A percentile compares a stretch with the other conserved stretches of the same genome.
These are phyloP conservation scores for Meriones unguiculatus DNA, from an alignment of 2,113 vertebrate genomes.

Conservation along the genomic window DNA sequence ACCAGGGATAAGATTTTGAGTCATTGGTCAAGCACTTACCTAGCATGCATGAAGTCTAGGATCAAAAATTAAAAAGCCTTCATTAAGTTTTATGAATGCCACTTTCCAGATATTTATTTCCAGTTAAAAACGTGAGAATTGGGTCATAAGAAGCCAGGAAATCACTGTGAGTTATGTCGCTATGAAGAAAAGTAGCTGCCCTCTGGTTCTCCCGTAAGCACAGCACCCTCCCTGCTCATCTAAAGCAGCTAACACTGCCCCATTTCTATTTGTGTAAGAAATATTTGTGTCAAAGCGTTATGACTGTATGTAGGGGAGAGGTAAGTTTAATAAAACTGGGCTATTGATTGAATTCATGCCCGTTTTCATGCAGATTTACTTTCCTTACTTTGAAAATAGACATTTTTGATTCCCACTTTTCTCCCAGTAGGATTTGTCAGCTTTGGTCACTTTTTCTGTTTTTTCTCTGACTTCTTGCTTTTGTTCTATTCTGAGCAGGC, in stretches of 20 bases:
- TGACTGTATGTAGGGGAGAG: background rate
- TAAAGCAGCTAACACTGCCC: background rate
- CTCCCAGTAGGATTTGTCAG: background rate
- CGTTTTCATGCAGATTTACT: background rate
- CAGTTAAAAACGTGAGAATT: constrained; percentile 17
- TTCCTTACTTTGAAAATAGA: background rate
- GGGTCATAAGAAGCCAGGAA: background rate
- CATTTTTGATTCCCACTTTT: background rate
- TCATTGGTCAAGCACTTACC: background rate
- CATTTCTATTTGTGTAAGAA: background rate
- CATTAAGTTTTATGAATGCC: background rate
- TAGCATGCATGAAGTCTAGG: background rate
- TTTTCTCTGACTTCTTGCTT: background rate
- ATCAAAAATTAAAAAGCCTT: no score
- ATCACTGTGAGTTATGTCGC: background rate
- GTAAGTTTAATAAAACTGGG: background rate
- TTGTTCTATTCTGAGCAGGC: background rate
- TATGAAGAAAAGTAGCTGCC: background rate
- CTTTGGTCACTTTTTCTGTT: background rate
- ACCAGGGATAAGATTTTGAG: background rate
- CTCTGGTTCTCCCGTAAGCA: background rate
- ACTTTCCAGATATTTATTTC: background rate
- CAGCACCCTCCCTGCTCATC: background rate
- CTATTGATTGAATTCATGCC: background rate
- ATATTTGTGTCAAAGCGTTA: background rate